These are phyloP conservation scores for Lophius piscatorius DNA, from an alignment of 2,113 vertebrate species.

Conservation along the genomic window DNA sequence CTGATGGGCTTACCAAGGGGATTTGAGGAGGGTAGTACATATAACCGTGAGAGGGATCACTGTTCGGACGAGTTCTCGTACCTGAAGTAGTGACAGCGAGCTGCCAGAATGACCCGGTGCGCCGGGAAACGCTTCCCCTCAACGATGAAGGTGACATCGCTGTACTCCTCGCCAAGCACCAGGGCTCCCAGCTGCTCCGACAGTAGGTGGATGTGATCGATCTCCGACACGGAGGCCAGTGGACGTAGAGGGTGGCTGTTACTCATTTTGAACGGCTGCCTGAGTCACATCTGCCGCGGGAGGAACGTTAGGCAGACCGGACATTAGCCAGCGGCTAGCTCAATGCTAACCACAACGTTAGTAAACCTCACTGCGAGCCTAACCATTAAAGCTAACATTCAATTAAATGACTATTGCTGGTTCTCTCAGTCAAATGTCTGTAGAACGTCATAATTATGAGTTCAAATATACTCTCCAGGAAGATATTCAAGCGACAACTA, in stretches of 20 bases:
- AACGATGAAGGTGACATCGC: constrained; percentile 96
- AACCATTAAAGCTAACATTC: not conserved
- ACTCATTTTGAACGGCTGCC: constrained; percentile 86
- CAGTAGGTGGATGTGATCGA: constrained; percentile 96
- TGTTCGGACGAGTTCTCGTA: too few species aligned
- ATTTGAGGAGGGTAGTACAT: too few species aligned
- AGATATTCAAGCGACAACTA: too few species aligned
- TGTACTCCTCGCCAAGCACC: constrained; percentile 93
- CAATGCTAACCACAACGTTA: too few species aligned
- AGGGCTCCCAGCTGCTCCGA: constrained; percentile 96
- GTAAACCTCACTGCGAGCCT: too few species aligned
- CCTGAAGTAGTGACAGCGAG: constrained; percentile 98
- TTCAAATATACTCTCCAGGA: too few species aligned
- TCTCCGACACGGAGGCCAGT: constrained; percentile 92
- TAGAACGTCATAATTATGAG: too few species aligned
- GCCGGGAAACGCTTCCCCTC: constrained; percentile 95
- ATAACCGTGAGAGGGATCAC: too few species aligned
- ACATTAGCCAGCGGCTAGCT: not conserved
- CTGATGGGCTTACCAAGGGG: too few species aligned
- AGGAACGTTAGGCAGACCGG: not conserved
- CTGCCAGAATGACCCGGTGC: constrained; percentile 95
- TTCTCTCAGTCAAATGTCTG: too few species aligned
- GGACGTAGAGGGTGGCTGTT: constrained; percentile 94
- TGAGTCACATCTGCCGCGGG: constrained; percentile 69
- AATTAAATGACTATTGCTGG: too few species aligned